A percentile compares a stretch with the other conserved stretches of the same genome.
phyloP scores from a whole-genome alignment of 2,113 vertebrate genomes.

The Poeciliopsis prolifica region DNA sequence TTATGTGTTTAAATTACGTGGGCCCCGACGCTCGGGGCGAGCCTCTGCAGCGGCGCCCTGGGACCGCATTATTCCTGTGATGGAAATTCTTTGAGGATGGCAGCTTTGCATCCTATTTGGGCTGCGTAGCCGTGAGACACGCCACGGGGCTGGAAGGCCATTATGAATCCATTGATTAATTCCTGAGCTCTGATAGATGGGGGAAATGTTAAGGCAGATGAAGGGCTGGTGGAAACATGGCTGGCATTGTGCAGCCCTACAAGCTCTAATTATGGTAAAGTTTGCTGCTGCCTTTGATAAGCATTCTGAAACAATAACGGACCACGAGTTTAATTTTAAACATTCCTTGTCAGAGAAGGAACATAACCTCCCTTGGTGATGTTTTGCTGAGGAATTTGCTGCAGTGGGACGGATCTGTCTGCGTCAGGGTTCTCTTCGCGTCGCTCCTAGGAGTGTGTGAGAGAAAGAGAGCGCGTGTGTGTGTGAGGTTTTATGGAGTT shows the following conservation, averaged over 20 bases:
- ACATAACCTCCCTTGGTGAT: constrained; percentile 15
- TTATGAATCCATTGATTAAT: constrained; percentile 82
- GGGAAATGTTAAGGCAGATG: constrained; percentile 66
- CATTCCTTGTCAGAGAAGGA: constrained; percentile 1
- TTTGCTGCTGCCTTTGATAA: constrained; percentile 27
- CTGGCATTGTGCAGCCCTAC: constrained; percentile 36
- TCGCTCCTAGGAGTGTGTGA: constrained; percentile 10
- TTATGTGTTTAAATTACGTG: constrained; percentile 86
- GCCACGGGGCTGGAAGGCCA: constrained; percentile 75
- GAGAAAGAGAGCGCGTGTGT: neutral
- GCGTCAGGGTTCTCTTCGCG: constrained; percentile 14
- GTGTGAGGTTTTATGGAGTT: constrained; percentile 11
- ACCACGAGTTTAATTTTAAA: constrained; percentile 19
- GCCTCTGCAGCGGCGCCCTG: constrained; percentile 75
- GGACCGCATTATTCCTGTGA: constrained; percentile 80
- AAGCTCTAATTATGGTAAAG: constrained; percentile 40
- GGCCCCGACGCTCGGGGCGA: constrained; percentile 76
- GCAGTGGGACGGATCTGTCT: constrained; percentile 23
- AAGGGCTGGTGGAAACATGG: constrained; percentile 44
- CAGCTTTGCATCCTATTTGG: constrained; percentile 83
- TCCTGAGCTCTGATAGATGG: constrained; percentile 76
- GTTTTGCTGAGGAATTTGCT: constrained; percentile 4
- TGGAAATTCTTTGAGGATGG: constrained; percentile 83
- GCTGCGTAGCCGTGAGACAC: constrained; percentile 76
- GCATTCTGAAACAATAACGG: constrained; percentile 33